These are phyloP conservation scores for Zaprionus taronus DNA, from an alignment of 1,140 invertebrate genomes.

Conservation along the genomic window DNA sequence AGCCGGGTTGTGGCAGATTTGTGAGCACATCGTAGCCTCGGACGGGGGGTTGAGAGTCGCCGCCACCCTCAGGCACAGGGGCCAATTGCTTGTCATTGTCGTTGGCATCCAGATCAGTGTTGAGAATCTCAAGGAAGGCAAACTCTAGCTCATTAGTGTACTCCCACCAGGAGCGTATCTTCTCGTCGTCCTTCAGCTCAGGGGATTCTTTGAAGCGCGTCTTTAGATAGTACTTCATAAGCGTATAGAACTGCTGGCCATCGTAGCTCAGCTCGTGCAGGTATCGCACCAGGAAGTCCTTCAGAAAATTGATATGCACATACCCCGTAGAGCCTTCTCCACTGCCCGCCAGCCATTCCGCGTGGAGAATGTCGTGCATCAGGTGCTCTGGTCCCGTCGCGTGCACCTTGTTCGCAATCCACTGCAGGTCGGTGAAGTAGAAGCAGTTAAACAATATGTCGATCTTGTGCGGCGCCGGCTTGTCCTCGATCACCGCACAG, in stretches of 20 bases:
- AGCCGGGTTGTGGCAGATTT: slow-evolving; percentile 84
- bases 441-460: slow-evolving; percentile 81
- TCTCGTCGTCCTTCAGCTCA: slow-evolving; percentile 71
- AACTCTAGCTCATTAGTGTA: slow-evolving; percentile 76
- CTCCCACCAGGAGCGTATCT: slow-evolving; percentile 72
- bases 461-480: slow-evolving; percentile 74
- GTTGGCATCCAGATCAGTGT: slow-evolving; percentile 56
- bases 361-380: slow-evolving; percentile 71
- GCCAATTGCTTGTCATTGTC: slow-evolving; percentile 43
- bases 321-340: slow-evolving; percentile 50
- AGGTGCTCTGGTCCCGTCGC: slow-evolving; percentile 86
- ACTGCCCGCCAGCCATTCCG: slow-evolving; percentile 62
- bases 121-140: slow-evolving; percentile 79
- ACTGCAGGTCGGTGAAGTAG: slow-evolving; percentile 88
- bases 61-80: not conserved
- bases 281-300: slow-evolving; percentile 88
- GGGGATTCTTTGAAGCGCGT: slow-evolving; percentile 77
- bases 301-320: slow-evolving; percentile 87
- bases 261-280: slow-evolving; percentile 89
- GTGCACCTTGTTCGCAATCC: slow-evolving; percentile 91
- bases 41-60: not conserved
- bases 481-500: slow-evolving; percentile 81
- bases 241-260: slow-evolving; percentile 90
- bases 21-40: slow-evolving; percentile 76
- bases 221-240: slow-evolving; percentile 87